A percentile compares a stretch with the other conserved stretches of the same genome.
phyloP scores from a whole-genome alignment of 2,888 invertebrate genomes.

The Ellobium chinense region DNA sequence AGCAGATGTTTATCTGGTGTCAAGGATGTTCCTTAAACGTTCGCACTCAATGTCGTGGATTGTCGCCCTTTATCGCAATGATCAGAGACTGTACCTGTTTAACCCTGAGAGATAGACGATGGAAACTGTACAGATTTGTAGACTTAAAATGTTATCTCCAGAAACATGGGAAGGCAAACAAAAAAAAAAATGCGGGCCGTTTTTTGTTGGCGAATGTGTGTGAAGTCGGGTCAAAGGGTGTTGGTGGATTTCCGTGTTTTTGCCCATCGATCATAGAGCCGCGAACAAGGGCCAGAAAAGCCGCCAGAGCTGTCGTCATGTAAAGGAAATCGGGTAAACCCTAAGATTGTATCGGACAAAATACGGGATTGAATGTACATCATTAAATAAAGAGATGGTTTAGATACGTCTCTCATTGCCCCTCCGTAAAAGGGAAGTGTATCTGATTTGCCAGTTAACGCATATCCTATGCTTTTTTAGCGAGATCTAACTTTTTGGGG shows the following conservation, averaged over 20 bases:
- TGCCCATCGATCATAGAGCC: not conserved
- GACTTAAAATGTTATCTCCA: no score
- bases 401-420: no score
- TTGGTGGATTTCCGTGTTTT: no score
- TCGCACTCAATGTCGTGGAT: not conserved
- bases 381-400: not conserved
- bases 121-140: not conserved
- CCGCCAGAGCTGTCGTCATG: not conserved
- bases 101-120: not conserved
- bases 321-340: not conserved
- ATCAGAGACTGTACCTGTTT: conserved; percentile 2
- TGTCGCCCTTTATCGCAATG: not conserved
- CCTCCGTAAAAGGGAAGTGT: no score
- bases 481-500: not conserved
- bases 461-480: not conserved
- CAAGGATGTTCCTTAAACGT: not conserved
- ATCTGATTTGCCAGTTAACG: no score
- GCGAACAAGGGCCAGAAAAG: not conserved
- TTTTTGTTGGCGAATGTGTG: no score
- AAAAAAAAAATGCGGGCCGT: no score
- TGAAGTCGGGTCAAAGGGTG: no score
- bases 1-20: conserved; percentile 13
- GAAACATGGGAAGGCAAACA: no score
- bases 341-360: not conserved
- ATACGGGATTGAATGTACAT: not conserved